Conservation (phyloP, 2,113 vertebrate species). For the Epinephelus fuscoguttatus region DNA sequence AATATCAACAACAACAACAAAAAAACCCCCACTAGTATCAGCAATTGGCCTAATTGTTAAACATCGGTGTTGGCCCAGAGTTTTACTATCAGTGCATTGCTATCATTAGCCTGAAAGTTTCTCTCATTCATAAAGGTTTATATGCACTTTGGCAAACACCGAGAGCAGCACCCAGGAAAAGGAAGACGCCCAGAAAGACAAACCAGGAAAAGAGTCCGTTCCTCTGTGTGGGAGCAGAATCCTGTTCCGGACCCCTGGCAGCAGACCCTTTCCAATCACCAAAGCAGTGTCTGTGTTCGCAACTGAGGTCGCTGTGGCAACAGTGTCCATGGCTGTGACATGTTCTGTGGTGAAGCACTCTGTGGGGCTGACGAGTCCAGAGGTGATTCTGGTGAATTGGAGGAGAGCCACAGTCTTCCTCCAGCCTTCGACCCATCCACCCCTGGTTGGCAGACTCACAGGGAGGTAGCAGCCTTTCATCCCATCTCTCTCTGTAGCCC, state of each 20-base stretch:
- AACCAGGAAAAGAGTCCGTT: neutral
- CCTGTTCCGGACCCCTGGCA: neutral
- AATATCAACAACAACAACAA: too few species aligned
- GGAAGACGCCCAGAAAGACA: neutral
- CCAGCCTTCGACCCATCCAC: neutral
- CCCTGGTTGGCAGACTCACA: neutral
- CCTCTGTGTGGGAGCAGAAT: neutral
- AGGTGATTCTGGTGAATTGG: neutral
- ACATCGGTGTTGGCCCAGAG: too few species aligned
- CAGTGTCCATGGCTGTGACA: accelerated
- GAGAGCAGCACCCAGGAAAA: conserved; percentile 26
- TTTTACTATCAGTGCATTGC: too few species aligned
- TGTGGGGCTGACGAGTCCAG: neutral
- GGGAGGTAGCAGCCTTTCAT: neutral
- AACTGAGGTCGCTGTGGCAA: neutral
- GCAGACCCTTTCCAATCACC: neutral
- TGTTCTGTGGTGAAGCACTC: neutral
- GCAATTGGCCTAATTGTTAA: too few species aligned
- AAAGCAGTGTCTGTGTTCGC: neutral
- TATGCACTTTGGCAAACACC: neutral
- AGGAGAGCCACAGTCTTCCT: neutral
- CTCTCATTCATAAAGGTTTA: neutral
- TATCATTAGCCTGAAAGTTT: neutral
- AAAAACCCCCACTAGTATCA: too few species aligned
- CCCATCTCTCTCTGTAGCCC: neutral